phyloP scores from a whole-genome alignment of 1,140 invertebrate species.

The Hestina assimilis region DNA sequence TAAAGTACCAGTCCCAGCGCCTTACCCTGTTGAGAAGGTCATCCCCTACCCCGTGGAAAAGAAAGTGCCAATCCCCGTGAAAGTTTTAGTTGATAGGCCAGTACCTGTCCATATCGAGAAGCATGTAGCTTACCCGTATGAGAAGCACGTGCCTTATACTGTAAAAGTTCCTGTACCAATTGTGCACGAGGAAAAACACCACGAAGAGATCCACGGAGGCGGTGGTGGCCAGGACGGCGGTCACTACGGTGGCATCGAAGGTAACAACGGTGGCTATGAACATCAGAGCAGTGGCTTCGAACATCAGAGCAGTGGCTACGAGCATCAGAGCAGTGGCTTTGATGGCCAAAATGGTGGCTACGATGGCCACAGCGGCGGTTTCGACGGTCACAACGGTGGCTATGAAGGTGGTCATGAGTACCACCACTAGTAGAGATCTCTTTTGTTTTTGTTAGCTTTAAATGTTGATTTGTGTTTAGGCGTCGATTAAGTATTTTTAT shows the following conservation, averaged over 20 bases:
- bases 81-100: slow-evolving; percentile 80
- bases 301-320: slow-evolving; percentile 3
- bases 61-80: slow-evolving; percentile 80
- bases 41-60: slow-evolving; percentile 81
- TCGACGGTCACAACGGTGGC: slow-evolving; percentile 23
- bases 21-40: slow-evolving; percentile 80
- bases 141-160: slow-evolving; percentile 80
- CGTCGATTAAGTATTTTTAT: slow-evolving; percentile 61
- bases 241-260: too few relatives aligned
- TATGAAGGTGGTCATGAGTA: slow-evolving; percentile 58
- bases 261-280: not conserved
- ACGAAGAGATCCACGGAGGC: slow-evolving; percentile 36
- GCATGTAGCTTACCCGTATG: slow-evolving; percentile 81
- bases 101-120: slow-evolving; percentile 81
- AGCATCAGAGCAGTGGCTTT: too few relatives aligned
- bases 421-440: slow-evolving; percentile 66
- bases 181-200: slow-evolving; percentile 56
- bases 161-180: slow-evolving; percentile 79
- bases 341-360: slow-evolving; percentile 14
- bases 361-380: too few relatives aligned
- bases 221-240: slow-evolving; percentile 4
- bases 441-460: slow-evolving; percentile 78
- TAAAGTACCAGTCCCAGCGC: slow-evolving; percentile 80
- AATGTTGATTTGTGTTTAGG: slow-evolving; percentile 75
- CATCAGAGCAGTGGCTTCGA: too few relatives aligned